A percentile compares a stretch with the other conserved stretches of the same genome.
Evolutionary conservation across 2,797 vertebrate genomes (phyloP).

Genomic region (Apogon hyalosoma): DNA sequence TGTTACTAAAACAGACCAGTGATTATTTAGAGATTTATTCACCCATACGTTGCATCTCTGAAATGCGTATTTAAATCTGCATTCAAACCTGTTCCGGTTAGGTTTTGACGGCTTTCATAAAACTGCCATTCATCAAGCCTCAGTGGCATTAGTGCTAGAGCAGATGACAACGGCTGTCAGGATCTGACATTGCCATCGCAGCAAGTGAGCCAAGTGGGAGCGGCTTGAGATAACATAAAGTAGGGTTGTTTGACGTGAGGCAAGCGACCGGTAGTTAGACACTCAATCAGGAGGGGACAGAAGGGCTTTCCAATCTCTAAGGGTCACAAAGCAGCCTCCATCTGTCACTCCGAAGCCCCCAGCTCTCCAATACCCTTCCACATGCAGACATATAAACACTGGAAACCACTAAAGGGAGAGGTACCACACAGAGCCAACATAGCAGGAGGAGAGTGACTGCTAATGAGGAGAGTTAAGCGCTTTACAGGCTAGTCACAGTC

Average conservation of each 20-base stretch:
- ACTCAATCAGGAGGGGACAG: conserved; percentile 80
- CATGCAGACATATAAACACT: conserved; percentile 62
- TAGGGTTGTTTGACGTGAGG: conserved; percentile 74
- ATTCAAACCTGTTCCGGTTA: conserved; percentile 56
- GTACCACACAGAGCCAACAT: conserved; percentile 57
- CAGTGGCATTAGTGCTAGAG: conserved; percentile 59
- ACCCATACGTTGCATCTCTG: conserved; percentile 18
- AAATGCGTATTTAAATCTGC: conserved; percentile 50
- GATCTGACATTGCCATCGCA: conserved; percentile 71
- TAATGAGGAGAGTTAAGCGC: conserved; percentile 71
- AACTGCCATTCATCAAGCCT: conserved; percentile 73
- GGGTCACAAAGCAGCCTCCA: conserved; percentile 78
- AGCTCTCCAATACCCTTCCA: conserved; percentile 51
- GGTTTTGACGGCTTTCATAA: conserved; percentile 66
- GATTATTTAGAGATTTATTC: conserved; percentile 30
- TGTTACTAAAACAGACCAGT: neutral
- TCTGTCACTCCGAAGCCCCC: conserved; percentile 75
- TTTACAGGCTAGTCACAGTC: conserved; percentile 63
- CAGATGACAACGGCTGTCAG: conserved; percentile 80
- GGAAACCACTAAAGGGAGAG: conserved; percentile 69
- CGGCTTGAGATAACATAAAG: conserved; percentile 77
- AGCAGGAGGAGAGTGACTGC: conserved; percentile 63
- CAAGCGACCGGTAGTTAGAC: conserved; percentile 79
- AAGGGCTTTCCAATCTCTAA: conserved; percentile 75
- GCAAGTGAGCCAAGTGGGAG: conserved; percentile 74